Conservation (phyloP, 64 coral and sea anemone species). For the Orbicella faveolata region DNA sequence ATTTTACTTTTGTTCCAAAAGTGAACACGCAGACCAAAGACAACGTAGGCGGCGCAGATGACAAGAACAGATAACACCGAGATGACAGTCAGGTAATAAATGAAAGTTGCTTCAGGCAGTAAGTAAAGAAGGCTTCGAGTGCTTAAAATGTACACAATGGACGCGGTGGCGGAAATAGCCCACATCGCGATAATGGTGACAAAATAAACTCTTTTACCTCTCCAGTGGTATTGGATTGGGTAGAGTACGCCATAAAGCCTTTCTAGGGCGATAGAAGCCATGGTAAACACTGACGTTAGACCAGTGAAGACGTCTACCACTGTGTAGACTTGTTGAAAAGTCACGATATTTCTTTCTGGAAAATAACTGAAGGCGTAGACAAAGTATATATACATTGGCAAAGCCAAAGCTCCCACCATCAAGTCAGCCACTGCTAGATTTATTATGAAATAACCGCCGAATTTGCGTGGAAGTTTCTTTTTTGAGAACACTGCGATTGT, state of each 20-base stretch:
- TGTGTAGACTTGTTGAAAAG: slow-evolving; percentile 38
- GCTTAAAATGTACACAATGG: slow-evolving; percentile 48
- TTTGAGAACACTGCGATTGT: slow-evolving; percentile 59
- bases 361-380: slow-evolving; percentile 32
- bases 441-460: slow-evolving; percentile 65
- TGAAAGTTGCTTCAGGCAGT: slow-evolving; percentile 33
- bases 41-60: slow-evolving; percentile 54
- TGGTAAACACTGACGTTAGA: slow-evolving; percentile 75
- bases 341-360: not conserved
- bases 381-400: slow-evolving; percentile 76
- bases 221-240: slow-evolving; percentile 45
- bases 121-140: slow-evolving; percentile 14
- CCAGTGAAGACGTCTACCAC: slow-evolving; percentile 77
- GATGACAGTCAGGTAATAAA: slow-evolving; percentile 60
- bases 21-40: slow-evolving; percentile 70
- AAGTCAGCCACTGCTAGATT: slow-evolving; percentile 72
- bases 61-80: slow-evolving; percentile 65
- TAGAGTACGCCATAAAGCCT: slow-evolving; percentile 64
- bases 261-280: slow-evolving; percentile 78
- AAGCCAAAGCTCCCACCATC: slow-evolving; percentile 59
- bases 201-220: slow-evolving; percentile 18
- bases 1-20: slow-evolving; percentile 44
- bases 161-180: slow-evolving; percentile 45
- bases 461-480: slow-evolving; percentile 32
- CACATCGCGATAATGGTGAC: slow-evolving; percentile 39